Base-by-base conservation (phyloP, 2,113 vertebrate genomes). In the Narcine bancroftii region DNA sequence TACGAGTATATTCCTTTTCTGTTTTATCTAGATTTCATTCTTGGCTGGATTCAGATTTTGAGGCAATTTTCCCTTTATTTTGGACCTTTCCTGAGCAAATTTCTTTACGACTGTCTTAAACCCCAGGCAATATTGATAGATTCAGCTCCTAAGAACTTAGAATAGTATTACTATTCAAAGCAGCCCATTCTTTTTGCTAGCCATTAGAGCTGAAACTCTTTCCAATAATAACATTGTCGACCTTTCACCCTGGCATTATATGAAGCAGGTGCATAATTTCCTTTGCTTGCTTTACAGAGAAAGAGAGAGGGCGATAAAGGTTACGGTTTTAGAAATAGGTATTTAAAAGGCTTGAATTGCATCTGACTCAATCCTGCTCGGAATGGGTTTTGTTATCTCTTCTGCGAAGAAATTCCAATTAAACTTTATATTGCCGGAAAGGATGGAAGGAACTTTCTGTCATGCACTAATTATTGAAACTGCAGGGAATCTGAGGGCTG, bases 361-460 rank as follows among this genome's bases (percentile, higher is more conserved):
- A 60, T n/a, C 33, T 33, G 29, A n/a, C 50, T 85, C 79, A 56
- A 53, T 53, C 47, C 47, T 56, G 15, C 10, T 83, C 53, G 60
- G 81, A 85, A 85, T 60, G 81, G 15, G 50, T 85, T 79, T n/a
- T 85, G 81, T n/a, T 85, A 60, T 85, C 81, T 60, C 81, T 36
- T 56, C 79, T 6, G 2, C 3, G 50, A 83, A 83, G 29, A 53
- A 36, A 60, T 60, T 85, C 81, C 50, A 56, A 85, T 85, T 85
- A 85, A 60, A 60, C 33, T 60, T 56, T n/a, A 56, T 85, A 53
- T 36, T 85, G 50, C 33, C 15, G 33, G 81, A 36, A 60, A 15
- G 50, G 81, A 85, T 85, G 81, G 81, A 60, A 85, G 81, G 53
- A 85, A 56, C 53, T 60, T 85, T n/a, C 53, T 85, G 81, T n/a